Base-by-base conservation (phyloP, 2,888 invertebrate species). In the Mesodorylaimus sp. region DNA sequence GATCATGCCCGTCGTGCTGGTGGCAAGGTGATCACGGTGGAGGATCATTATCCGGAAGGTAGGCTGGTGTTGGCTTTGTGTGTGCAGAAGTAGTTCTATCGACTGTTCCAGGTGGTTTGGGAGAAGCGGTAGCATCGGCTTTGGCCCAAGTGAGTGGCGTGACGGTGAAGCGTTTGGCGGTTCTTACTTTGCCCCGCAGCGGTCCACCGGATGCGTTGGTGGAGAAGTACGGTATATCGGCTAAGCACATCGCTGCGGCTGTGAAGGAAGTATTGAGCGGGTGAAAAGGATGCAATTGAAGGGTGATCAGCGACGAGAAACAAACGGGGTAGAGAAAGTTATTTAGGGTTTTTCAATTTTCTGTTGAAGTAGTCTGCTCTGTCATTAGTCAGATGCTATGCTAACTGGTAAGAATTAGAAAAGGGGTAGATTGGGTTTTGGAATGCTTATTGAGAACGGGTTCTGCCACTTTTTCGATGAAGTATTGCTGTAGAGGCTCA, bases 31-130 rank as follows among this genome's bases (percentile, higher is more conserved):
- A 68, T 97, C 46, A 87, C 88, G 32, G 88, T 93, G 0, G 97
- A 97, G 69, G 97, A 97, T 68, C 97, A 97, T 70, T 97, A 97
- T 68, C 78, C 81, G 56, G 84, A 84, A 68, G 91, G 80, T 78
- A 43, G 59, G 45, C 25, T 21, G n/a, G 36, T 26, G 5, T 52
- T 27, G 10, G 26, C 51, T 42, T 7, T 16, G 5, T 42, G 23
- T 25, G 5, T 37, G 39, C 19, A 13, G 5, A 13, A 16, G 21
- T 10, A 28, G 28, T 10, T 48, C 21, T 46, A 5, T 3, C n/a
- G 37, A 50, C 29, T 23, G 3, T 25, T 32, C 1, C 66, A 78
- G 85, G 97, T 55, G 97, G 97, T 47, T 66, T 97, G 50, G 97
- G 97, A 53, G 95, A 97, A 67, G 91, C 95, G 21, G 93, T 95